phyloP scores from a whole-genome alignment of 2,888 invertebrate genomes.

The Harpalus rubripes region DNA sequence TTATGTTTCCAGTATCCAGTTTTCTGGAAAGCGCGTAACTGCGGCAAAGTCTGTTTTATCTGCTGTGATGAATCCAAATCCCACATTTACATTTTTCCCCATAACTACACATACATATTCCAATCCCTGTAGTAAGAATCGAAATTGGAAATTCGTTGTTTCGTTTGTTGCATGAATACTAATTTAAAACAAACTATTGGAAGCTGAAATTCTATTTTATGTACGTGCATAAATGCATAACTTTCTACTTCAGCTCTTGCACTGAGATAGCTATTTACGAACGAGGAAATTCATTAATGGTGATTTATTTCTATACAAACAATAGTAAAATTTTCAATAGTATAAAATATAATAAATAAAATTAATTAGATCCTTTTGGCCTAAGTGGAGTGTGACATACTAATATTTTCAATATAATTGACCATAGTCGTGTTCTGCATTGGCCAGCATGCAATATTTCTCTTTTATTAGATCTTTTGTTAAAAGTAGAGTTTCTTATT shows the following conservation, averaged over 20 bases:
- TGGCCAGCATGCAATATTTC: too few relatives aligned
- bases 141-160: conserved; percentile 45
- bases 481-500: too few relatives aligned
- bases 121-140: conserved; percentile 43
- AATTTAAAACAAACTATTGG: conserved; percentile 33
- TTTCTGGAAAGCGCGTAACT: background rate
- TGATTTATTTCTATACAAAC: conserved; percentile 12
- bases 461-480: too few relatives aligned
- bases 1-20: background rate
- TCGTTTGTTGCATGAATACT: conserved; percentile 41
- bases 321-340: background rate
- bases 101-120: conserved; percentile 22
- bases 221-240: conserved; percentile 20
- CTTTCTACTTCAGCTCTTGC: conserved; percentile 9
- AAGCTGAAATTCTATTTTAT: conserved; percentile 6
- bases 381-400: background rate
- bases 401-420: too few relatives aligned
- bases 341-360: background rate
- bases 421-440: too few relatives aligned
- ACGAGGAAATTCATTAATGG: conserved; percentile 10
- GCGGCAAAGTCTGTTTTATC: conserved; percentile 29
- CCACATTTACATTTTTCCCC: conserved; percentile 40
- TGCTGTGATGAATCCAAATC: conserved; percentile 26
- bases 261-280: conserved; percentile 11
- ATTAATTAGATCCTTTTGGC: background rate